Conservation (phyloP, 2,888 invertebrate genomes). For the Stenolophus ochropezus region DNA sequence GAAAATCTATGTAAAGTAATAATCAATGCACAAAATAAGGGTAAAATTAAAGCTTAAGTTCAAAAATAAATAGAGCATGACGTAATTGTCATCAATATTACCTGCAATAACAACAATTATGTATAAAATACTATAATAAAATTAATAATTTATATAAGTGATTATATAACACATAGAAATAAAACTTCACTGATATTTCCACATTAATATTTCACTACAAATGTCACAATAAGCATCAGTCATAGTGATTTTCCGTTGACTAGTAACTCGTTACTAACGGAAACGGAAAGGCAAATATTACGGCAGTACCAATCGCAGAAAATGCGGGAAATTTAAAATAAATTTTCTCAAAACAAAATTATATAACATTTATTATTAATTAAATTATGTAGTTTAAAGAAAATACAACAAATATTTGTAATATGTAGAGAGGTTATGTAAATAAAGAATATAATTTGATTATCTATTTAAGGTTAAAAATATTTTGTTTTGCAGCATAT, state of each 20-base stretch:
- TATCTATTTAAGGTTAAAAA: no score
- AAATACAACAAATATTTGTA: neutral
- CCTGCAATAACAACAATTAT: constrained; percentile 36
- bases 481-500: no score
- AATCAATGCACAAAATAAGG: neutral
- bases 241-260: constrained; percentile 25
- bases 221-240: constrained; percentile 6
- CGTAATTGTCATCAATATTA: constrained; percentile 23
- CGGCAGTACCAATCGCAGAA: neutral
- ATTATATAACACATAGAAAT: constrained; percentile 29
- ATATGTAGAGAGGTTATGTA: neutral
- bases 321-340: neutral
- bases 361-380: neutral
- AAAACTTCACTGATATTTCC: constrained; percentile 22
- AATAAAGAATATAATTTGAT: neutral
- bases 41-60: neutral
- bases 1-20: neutral
- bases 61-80: neutral
- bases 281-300: neutral
- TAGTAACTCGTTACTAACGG: neutral
- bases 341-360: neutral
- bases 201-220: constrained; percentile 26
- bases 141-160: constrained; percentile 35
- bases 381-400: neutral
- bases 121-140: constrained; percentile 7